phyloP scores from a whole-genome alignment of 2,797 vertebrate species.

The Acanthopagrus latus region DNA sequence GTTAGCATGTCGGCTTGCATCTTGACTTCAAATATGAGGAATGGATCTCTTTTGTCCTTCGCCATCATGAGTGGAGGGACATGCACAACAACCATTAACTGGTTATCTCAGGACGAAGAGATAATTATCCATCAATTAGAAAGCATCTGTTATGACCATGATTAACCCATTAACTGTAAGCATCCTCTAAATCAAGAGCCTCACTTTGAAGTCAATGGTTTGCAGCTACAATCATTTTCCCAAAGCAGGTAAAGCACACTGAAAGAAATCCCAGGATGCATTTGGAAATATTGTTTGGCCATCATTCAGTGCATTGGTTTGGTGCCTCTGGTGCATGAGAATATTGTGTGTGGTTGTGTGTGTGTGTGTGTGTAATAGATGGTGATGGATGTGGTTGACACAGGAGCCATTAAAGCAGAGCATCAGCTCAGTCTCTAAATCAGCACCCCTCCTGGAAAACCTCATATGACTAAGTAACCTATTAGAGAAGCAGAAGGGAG shows the following conservation, averaged over 20 bases:
- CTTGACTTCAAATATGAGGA: background rate
- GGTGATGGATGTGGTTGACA: slow-evolving; percentile 55
- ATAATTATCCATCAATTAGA: background rate
- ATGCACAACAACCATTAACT: background rate
- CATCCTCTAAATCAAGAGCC: background rate
- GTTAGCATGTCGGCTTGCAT: background rate
- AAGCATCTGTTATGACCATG: slow-evolving; percentile 3
- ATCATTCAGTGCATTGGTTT: background rate
- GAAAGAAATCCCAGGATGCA: slow-evolving; percentile 1
- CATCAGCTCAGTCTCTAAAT: slow-evolving; percentile 56
- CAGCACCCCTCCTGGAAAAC: slow-evolving; percentile 54
- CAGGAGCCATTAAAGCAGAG: slow-evolving; percentile 56
- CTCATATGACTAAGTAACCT: slow-evolving; percentile 63
- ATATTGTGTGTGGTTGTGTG: background rate
- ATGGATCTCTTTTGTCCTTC: background rate
- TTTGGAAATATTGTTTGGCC: slow-evolving; percentile 8
- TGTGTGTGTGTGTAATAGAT: slow-evolving; percentile 31
- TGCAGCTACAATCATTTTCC: background rate
- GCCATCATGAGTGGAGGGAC: background rate
- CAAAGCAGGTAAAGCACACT: background rate
- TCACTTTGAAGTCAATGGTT: background rate
- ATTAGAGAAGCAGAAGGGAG: slow-evolving; percentile 51
- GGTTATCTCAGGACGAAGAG: background rate
- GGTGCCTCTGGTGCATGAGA: slow-evolving; percentile 10
- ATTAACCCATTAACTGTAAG: background rate